Evolutionary conservation across 2,888 invertebrate genomes (phyloP).

Genomic region (Isotomurus palustris): DNA sequence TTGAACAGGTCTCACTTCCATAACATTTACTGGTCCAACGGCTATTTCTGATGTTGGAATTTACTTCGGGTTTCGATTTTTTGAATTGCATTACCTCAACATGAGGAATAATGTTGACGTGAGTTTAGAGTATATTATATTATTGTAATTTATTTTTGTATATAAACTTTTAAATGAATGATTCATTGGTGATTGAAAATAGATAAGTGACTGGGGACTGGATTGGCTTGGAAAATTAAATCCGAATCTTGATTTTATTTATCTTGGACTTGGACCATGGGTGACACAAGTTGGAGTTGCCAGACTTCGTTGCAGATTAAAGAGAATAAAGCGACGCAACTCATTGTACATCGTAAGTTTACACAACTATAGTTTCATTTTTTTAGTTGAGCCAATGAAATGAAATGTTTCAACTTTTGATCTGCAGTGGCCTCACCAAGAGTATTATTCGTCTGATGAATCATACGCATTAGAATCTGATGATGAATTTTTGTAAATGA

Average conservation of each 20-base stretch:
- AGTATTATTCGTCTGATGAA: conserved; percentile 29
- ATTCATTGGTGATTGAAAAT: too few relatives aligned
- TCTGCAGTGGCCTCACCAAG: conserved; percentile 17
- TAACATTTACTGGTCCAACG: conserved; percentile 23
- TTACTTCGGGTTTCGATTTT: conserved; percentile 24
- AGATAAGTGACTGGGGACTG: conserved; percentile 33
- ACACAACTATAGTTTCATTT: too few relatives aligned
- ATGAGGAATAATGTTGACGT: conserved; percentile 26
- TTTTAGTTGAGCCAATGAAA: not conserved
- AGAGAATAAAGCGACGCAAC: conserved; percentile 22
- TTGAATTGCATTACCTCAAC: conserved; percentile 20
- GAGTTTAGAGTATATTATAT: conserved; percentile 2
- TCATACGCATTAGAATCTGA: conserved; percentile 28
- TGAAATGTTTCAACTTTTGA: not conserved
- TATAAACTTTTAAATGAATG: not conserved
- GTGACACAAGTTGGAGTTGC: conserved; percentile 15
- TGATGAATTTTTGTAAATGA: too few relatives aligned
- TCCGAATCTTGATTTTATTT: conserved; percentile 22
- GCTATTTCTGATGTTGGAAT: conserved; percentile 27
- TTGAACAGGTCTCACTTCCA: conserved; percentile 20
- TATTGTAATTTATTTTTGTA: not conserved
- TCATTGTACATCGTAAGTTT: conserved; percentile 20
- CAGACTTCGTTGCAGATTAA: conserved; percentile 12
- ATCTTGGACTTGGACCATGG: conserved; percentile 26
- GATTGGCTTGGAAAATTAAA: conserved; percentile 21